Evolutionary conservation across 2,797 vertebrate genomes (phyloP).

Genomic region (Falco cherrug): DNA sequence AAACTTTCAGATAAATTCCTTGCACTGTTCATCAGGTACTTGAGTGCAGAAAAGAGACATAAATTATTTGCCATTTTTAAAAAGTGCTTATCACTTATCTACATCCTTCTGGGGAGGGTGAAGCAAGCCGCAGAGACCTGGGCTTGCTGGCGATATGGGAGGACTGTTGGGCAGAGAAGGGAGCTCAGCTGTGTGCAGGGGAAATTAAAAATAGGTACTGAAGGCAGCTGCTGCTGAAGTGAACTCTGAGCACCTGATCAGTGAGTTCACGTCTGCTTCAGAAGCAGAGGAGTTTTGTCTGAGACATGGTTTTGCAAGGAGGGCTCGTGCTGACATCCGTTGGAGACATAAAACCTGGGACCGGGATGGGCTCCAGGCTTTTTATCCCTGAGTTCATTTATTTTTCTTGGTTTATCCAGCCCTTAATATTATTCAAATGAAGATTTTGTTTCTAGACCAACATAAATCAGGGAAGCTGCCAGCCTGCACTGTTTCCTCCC

Average conservation of each 20-base stretch:
- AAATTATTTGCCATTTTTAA: neutral
- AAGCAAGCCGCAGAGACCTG: neutral
- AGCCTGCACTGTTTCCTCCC: neutral
- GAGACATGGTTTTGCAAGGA: neutral
- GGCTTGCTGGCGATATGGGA: rapidly evolving
- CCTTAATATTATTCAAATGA: neutral
- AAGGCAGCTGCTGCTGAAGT: neutral
- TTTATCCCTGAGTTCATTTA: slow-evolving; percentile 32
- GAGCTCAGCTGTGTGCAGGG: neutral
- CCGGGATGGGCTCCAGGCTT: neutral
- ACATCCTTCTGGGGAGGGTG: neutral
- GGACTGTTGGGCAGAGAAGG: neutral
- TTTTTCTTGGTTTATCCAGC: slow-evolving; percentile 31
- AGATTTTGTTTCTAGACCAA: neutral
- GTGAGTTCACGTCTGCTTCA: neutral
- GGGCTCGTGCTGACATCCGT: neutral
- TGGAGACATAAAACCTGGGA: neutral
- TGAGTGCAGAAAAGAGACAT: neutral
- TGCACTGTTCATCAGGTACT: neutral
- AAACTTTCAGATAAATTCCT: neutral
- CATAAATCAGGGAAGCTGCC: neutral
- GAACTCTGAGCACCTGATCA: neutral
- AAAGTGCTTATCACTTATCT: neutral
- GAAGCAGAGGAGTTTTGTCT: neutral
- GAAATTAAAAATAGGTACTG: neutral